These are phyloP conservation scores for Lasiurus borealis DNA, from an alignment of 2,113 vertebrate species.

Conservation along the genomic window DNA sequence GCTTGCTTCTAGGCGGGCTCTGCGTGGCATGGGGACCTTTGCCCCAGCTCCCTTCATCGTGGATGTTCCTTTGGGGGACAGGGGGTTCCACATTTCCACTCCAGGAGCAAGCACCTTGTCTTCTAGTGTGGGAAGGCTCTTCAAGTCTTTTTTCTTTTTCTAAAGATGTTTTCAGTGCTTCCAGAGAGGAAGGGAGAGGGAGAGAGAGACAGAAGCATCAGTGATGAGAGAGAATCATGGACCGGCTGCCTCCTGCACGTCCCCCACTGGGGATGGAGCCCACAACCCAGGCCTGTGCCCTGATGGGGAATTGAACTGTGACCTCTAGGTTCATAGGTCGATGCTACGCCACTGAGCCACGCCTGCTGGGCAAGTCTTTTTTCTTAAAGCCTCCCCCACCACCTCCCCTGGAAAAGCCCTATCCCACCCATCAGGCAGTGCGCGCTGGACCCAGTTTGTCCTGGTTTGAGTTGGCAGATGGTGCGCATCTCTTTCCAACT, in stretches of 20 bases:
- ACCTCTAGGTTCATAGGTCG: too few species aligned
- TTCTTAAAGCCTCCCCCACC: neutral
- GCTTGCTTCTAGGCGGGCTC: neutral
- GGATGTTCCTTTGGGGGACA: neutral
- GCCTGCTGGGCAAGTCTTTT: neutral
- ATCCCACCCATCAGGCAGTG: neutral
- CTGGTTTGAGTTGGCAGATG: neutral
- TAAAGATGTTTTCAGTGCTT: too few species aligned
- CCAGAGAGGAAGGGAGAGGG: too few species aligned
- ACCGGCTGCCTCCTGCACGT: too few species aligned
- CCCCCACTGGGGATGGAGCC: too few species aligned
- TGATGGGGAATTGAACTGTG: too few species aligned
- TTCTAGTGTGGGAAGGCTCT: neutral
- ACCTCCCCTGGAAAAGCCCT: neutral
- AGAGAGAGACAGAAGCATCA: too few species aligned
- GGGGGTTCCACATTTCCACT: neutral
- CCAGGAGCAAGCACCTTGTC: neutral
- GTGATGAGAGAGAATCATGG: too few species aligned
- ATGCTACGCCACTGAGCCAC: too few species aligned
- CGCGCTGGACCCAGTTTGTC: neutral
- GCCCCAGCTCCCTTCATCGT: neutral
- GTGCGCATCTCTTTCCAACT: neutral
- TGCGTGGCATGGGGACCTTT: neutral
- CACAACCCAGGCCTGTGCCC: too few species aligned
- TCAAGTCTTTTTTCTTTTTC: neutral